A percentile compares a stretch with the other conserved stretches of the same genome.
Conservation (phyloP, 1,140 invertebrate species). For the Littorina saxatilis region DNA sequence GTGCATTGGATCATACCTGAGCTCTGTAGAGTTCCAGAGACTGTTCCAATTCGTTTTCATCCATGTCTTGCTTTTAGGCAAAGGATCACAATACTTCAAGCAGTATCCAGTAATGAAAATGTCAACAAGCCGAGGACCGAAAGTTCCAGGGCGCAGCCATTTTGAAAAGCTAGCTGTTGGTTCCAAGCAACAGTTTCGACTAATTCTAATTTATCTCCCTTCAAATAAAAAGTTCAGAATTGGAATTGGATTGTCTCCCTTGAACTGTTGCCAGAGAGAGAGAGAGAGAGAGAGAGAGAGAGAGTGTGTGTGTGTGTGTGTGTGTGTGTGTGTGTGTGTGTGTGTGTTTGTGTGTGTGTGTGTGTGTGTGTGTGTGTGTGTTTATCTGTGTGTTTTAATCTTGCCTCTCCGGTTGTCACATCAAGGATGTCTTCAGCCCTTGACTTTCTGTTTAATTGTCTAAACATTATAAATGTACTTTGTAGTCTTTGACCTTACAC, state of each 20-base stretch:
- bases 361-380: too few species aligned
- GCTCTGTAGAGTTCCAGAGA: conserved; percentile 28
- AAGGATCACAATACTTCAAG: neutral
- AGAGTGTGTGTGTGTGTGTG: neutral
- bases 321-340: neutral
- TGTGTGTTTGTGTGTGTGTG: too few species aligned
- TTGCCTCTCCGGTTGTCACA: neutral
- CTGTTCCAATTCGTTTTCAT: conserved; percentile 4
- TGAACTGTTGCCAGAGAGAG: neutral
- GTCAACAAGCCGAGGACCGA: neutral
- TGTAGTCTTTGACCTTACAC: too few species aligned
- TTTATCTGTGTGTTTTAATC: too few species aligned
- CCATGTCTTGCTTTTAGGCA: neutral
- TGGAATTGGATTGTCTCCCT: conserved; percentile 17
- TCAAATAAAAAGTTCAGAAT: neutral
- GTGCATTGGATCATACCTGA: too few species aligned
- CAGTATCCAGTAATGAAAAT: neutral
- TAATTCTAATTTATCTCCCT: neutral
- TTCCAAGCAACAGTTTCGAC: too few species aligned
- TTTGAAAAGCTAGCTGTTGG: neutral
- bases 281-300: neutral
- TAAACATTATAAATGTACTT: neutral
- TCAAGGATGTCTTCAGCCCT: neutral
- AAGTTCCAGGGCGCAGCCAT: conserved; percentile 22
- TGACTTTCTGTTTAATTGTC: neutral